phyloP scores from a whole-genome alignment of 2,888 invertebrate genomes.

The Thecophora atra region DNA sequence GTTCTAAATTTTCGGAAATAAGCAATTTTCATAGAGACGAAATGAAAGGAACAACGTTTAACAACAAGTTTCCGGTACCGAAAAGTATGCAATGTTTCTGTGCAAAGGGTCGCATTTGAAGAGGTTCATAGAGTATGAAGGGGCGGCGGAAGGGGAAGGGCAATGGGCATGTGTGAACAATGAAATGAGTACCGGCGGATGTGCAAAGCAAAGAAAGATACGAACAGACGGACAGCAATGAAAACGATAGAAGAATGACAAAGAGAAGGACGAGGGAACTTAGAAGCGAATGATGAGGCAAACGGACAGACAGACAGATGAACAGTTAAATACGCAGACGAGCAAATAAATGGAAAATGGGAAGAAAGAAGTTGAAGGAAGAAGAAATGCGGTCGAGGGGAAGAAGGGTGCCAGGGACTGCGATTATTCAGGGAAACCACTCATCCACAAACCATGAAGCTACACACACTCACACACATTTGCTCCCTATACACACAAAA shows the following conservation, averaged over 20 bases:
- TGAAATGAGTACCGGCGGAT: slow-evolving; percentile 14
- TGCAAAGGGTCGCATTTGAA: slow-evolving; percentile 33
- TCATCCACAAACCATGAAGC: too few relatives aligned
- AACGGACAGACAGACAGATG: background rate
- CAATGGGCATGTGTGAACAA: slow-evolving; percentile 19
- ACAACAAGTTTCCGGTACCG: slow-evolving; percentile 30
- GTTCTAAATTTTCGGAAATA: slow-evolving; percentile 33
- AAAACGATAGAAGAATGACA: background rate
- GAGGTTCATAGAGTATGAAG: slow-evolving; percentile 42
- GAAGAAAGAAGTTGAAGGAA: too few relatives aligned
- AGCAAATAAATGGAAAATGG: too few relatives aligned
- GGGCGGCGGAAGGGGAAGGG: slow-evolving; percentile 1
- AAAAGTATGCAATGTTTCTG: slow-evolving; percentile 25
- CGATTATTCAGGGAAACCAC: too few relatives aligned
- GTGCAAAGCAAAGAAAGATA: slow-evolving; percentile 12
- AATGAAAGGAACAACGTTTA: slow-evolving; percentile 29
- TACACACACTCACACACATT: too few relatives aligned
- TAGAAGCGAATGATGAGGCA: background rate
- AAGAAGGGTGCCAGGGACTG: too few relatives aligned
- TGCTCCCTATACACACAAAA: too few relatives aligned
- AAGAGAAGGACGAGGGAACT: background rate
- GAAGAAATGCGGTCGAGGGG: too few relatives aligned
- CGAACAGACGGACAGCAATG: slow-evolving; percentile 26
- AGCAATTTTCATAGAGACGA: slow-evolving; percentile 29
- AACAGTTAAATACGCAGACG: too few relatives aligned